These are phyloP conservation scores for Cydia strobilella DNA, from an alignment of 1,140 invertebrate species.

Conservation along the genomic window DNA sequence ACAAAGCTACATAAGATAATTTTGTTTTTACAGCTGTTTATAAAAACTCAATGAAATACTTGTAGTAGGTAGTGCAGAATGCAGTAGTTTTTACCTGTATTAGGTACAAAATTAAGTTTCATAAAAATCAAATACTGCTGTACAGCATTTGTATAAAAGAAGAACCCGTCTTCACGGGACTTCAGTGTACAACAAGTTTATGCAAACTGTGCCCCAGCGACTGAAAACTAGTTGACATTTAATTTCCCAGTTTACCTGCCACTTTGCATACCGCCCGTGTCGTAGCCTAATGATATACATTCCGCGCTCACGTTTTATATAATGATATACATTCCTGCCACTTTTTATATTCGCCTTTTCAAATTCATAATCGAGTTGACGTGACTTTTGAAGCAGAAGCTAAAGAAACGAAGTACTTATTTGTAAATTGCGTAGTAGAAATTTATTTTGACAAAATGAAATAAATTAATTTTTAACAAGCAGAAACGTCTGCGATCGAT, in stretches of 20 bases:
- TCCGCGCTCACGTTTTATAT: not conserved
- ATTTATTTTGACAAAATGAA: no score
- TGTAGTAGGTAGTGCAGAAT: no score
- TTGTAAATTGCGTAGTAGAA: not conserved
- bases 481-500: no score
- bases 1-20: no score
- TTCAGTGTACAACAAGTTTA: not conserved
- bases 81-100: no score
- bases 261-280: slow-evolving; percentile 2
- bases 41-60: no score
- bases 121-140: no score
- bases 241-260: not conserved
- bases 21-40: no score
- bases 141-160: no score
- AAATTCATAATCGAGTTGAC: not conserved
- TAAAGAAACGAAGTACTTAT: not conserved
- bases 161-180: not conserved
- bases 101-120: no score
- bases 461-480: no score
- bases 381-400: not conserved
- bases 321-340: not conserved
- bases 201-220: not conserved
- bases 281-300: slow-evolving; percentile 11
- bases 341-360: not conserved
- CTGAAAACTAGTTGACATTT: not conserved